Conservation (phyloP, 1,140 invertebrate genomes). For the Papilio aristodemus region DNA sequence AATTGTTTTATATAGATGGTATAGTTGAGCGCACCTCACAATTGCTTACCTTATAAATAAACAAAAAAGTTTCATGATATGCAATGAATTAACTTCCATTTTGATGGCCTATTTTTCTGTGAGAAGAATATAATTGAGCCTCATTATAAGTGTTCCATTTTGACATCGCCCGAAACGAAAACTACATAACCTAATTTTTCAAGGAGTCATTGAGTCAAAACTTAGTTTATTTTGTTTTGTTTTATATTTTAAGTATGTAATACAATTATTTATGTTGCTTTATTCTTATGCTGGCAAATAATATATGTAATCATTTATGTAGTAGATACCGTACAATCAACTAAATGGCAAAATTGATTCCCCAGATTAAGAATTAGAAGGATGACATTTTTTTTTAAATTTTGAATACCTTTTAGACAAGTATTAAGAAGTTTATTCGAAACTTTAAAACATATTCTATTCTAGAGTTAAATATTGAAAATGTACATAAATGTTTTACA, state of each 20-base stretch:
- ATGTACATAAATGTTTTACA: constrained; percentile 43
- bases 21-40: neutral
- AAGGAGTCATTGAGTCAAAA: neutral
- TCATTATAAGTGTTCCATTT: neutral
- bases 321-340: too few relatives aligned
- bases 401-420: too few relatives aligned
- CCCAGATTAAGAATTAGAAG: too few relatives aligned
- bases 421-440: too few relatives aligned
- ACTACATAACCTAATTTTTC: neutral
- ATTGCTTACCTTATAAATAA: neutral
- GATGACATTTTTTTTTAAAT: too few relatives aligned
- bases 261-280: neutral
- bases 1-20: too few relatives aligned
- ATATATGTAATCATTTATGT: too few relatives aligned
- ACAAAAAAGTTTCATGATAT: neutral
- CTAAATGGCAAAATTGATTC: too few relatives aligned
- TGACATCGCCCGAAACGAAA: neutral
- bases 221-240: neutral
- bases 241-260: neutral
- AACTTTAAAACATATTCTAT: too few relatives aligned
- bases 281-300: neutral
- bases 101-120: neutral
- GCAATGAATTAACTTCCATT: neutral
- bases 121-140: neutral
- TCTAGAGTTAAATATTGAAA: too few relatives aligned